Percentiles rank a stretch among this genome's conserved stretches.
Conservation (phyloP, 2,113 vertebrate species). For the Passer domesticus region DNA sequence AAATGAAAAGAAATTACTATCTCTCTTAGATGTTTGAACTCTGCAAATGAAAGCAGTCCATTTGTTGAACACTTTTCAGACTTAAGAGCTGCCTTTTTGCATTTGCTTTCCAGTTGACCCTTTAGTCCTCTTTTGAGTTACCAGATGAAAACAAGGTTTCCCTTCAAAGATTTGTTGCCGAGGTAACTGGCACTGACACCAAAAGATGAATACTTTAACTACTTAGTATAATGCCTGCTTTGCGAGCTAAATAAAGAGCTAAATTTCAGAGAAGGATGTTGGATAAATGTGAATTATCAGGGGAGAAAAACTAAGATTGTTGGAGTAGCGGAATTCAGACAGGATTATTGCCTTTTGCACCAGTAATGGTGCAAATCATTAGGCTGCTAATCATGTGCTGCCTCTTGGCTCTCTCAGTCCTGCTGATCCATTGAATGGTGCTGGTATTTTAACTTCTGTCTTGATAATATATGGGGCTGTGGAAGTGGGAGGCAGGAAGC, state of each 20-base stretch:
- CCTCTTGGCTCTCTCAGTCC: not conserved
- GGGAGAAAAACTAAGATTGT: constrained; percentile 51
- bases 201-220: constrained; percentile 78
- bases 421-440: not conserved
- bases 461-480: not conserved
- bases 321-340: constrained; percentile 24
- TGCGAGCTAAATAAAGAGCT: constrained; percentile 80
- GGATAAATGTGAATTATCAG: constrained; percentile 71
- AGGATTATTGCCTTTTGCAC: constrained; percentile 7
- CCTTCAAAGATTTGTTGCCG: constrained; percentile 78
- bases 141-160: constrained; percentile 71
- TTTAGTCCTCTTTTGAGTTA: constrained; percentile 68
- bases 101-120: constrained; percentile 70
- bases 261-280: constrained; percentile 74
- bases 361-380: not conserved
- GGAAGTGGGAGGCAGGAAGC: not conserved
- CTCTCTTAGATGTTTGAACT: not conserved
- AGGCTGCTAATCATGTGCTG: not conserved
- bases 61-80: constrained; percentile 34
- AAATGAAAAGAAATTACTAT: not conserved
- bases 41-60: constrained; percentile 45
- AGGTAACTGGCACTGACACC: constrained; percentile 73
- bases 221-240: constrained; percentile 79
- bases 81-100: constrained; percentile 38
- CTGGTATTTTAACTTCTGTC: not conserved